phyloP scores from a whole-genome alignment of 2,113 vertebrate genomes.

The Melanostigma gelatinosum region DNA sequence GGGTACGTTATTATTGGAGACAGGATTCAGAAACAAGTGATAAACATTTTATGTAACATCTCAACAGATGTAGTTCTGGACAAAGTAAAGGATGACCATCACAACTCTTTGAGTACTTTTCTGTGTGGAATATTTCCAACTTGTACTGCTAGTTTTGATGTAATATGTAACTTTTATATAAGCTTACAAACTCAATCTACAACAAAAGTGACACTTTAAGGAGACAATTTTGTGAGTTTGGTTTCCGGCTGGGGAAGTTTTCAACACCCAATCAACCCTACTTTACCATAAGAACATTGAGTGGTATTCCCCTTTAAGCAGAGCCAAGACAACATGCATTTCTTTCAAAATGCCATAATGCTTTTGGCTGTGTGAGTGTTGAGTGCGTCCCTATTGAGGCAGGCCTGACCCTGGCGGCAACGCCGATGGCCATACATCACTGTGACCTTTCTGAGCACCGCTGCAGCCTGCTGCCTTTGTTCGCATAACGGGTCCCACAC shows the following conservation, averaged over 20 bases:
- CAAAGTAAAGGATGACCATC: conserved; percentile 4
- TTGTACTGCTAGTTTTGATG: neutral
- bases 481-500: conserved; percentile 66
- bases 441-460: conserved; percentile 72
- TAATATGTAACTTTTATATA: neutral
- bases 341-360: conserved; percentile 40
- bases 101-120: neutral
- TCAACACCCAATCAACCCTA: neutral
- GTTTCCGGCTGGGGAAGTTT: neutral
- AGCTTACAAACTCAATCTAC: conserved; percentile 3
- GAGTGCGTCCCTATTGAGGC: conserved; percentile 65
- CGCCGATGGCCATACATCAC: conserved; percentile 61
- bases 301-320: conserved; percentile 10
- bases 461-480: conserved; percentile 69
- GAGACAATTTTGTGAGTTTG: neutral
- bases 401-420: conserved; percentile 62
- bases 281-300: neutral
- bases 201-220: conserved; percentile 4
- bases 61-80: neutral
- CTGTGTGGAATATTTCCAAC: conserved; percentile 3
- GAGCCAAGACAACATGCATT: conserved; percentile 35
- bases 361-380: conserved; percentile 59
- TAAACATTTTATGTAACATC: neutral
- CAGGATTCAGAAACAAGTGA: neutral
- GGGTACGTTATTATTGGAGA: neutral